These are phyloP conservation scores for Metallyticus violacea DNA, from an alignment of 2,888 invertebrate species.

Conservation along the genomic window DNA sequence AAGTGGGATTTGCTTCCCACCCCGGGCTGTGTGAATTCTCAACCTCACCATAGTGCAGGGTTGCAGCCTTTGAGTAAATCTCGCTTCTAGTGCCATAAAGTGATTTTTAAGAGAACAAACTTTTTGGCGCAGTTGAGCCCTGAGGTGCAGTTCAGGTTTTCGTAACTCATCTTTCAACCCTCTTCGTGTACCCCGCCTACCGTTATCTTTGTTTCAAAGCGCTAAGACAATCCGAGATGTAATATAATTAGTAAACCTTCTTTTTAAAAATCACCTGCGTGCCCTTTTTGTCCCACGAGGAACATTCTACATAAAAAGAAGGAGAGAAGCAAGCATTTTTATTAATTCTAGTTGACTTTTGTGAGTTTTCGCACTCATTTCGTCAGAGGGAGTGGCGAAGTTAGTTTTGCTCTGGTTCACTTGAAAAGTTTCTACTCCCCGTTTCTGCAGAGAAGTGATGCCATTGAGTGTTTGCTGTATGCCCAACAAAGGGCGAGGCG, in stretches of 20 bases:
- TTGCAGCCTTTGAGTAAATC: background rate
- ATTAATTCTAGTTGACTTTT: background rate
- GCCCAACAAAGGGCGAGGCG: background rate
- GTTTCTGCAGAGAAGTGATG: no score
- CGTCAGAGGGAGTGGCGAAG: background rate
- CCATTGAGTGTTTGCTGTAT: background rate
- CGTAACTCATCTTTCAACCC: background rate
- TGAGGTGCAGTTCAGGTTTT: background rate
- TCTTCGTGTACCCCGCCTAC: no score
- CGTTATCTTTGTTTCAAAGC: background rate
- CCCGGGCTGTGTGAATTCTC: no score
- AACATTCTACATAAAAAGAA: no score
- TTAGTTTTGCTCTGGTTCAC: background rate
- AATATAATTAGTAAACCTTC: background rate
- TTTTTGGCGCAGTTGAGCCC: no score
- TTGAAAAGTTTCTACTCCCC: background rate
- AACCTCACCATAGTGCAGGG: no score
- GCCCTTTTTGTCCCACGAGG: background rate
- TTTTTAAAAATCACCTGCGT: background rate
- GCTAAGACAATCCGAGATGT: background rate
- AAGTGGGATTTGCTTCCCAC: no score
- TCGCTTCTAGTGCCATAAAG: background rate
- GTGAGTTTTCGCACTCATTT: background rate
- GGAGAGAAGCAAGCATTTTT: background rate
- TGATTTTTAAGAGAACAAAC: background rate